These are phyloP conservation scores for Drosophila colorata DNA, from an alignment of 2,888 invertebrate genomes.

Conservation along the genomic window DNA sequence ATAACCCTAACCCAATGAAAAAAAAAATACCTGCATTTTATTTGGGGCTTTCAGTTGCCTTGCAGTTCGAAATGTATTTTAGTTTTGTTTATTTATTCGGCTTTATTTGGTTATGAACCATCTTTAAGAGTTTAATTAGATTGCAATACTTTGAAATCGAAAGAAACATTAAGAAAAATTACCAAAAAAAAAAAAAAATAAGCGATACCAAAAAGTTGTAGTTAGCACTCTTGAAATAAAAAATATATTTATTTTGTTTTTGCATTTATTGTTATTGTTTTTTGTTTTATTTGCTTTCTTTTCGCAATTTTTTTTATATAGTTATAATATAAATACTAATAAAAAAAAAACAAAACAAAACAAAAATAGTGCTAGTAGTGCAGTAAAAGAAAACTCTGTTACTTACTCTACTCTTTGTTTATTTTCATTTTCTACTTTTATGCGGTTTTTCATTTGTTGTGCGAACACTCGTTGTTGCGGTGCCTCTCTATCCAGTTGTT, in stretches of 20 bases:
- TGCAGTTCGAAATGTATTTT: slow-evolving; percentile 20
- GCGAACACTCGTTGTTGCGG: slow-evolving; percentile 39
- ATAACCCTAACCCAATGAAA: background rate
- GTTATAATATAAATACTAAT: slow-evolving; percentile 10
- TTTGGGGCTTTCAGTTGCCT: slow-evolving; percentile 8
- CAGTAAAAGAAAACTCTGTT: slow-evolving; percentile 30
- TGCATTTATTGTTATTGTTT: slow-evolving; percentile 11
- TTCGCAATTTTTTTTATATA: slow-evolving; percentile 10
- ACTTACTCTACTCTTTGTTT: slow-evolving; percentile 64
- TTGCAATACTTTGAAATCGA: slow-evolving; percentile 82
- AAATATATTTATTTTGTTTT: slow-evolving; percentile 17
- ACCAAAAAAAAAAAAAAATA: slow-evolving; percentile 17
- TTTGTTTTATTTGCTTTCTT: slow-evolving; percentile 18
- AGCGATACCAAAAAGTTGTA: slow-evolving; percentile 16
- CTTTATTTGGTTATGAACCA: slow-evolving; percentile 31
- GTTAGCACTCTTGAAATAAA: slow-evolving; percentile 8
- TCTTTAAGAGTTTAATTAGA: slow-evolving; percentile 62
- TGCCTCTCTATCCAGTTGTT: slow-evolving; percentile 48
- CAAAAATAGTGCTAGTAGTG: slow-evolving; percentile 16
- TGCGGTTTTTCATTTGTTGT: slow-evolving; percentile 51
- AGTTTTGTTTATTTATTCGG: slow-evolving; percentile 29
- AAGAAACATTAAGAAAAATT: slow-evolving; percentile 9
- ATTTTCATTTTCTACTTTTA: slow-evolving; percentile 67
- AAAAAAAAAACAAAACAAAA: slow-evolving; percentile 9
- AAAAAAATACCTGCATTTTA: background rate